Percentiles rank a stretch among this genome's conserved stretches.
These are phyloP conservation scores for Ceramica pisi DNA, from an alignment of 2,888 invertebrate species.

Conservation along the genomic window DNA sequence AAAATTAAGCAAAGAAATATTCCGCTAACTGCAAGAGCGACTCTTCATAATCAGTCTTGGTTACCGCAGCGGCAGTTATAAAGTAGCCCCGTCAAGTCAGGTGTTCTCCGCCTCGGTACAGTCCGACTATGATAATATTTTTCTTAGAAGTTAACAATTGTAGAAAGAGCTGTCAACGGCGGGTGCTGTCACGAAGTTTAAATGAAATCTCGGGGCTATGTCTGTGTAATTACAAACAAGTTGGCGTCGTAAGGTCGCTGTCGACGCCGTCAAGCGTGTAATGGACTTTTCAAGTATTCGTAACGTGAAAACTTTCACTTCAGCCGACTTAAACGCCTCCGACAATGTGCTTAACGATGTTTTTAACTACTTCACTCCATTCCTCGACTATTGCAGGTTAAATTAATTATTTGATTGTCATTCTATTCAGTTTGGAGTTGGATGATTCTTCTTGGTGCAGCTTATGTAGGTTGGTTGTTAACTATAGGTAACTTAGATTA, in stretches of 20 bases:
- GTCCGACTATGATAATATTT: constrained; percentile 71
- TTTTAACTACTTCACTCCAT: constrained; percentile 87
- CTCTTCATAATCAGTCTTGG: constrained; percentile 36
- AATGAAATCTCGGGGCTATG: constrained; percentile 87
- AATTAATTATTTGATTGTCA: constrained; percentile 81
- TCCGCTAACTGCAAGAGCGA: constrained; percentile 25
- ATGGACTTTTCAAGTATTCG: constrained; percentile 90
- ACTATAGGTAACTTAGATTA: too few species aligned
- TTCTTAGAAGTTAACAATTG: constrained; percentile 79
- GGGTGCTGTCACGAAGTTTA: constrained; percentile 86
- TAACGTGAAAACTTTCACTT: constrained; percentile 89
- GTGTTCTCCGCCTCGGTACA: constrained; percentile 29
- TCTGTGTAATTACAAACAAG: constrained; percentile 88
- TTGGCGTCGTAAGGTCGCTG: constrained; percentile 82
- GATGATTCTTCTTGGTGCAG: constrained; percentile 41
- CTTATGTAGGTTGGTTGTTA: neutral
- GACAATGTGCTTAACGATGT: constrained; percentile 89
- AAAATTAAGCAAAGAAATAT: constrained; percentile 32
- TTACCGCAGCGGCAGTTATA: constrained; percentile 46
- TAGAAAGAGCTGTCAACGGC: constrained; percentile 80
- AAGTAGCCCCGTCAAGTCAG: constrained; percentile 39
- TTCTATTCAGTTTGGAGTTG: constrained; percentile 63
- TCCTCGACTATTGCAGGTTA: constrained; percentile 82
- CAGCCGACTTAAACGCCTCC: constrained; percentile 84
- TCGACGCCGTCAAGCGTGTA: constrained; percentile 86